Evolutionary conservation across 2,888 invertebrate species (phyloP).

Genomic region (Nebria brevicollis): DNA sequence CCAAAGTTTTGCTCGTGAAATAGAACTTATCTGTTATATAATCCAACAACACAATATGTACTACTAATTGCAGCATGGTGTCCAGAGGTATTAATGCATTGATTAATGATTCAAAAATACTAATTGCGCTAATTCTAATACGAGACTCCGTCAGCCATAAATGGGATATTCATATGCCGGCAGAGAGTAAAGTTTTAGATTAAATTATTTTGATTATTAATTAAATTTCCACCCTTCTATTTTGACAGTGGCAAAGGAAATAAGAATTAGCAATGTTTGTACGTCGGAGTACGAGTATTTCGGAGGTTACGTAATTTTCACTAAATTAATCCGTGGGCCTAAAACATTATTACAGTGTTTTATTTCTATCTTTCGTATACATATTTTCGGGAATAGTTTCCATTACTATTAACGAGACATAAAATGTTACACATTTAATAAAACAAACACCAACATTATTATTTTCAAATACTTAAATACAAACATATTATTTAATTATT

Average conservation of each 20-base stretch:
- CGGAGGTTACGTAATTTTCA: constrained; percentile 15
- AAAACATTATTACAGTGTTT: background rate
- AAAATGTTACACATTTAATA: too few species aligned
- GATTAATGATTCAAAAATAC: background rate
- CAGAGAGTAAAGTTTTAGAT: constrained; percentile 18
- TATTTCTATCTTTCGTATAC: too few species aligned
- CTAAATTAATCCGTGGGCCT: background rate
- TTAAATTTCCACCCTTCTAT: constrained; percentile 20
- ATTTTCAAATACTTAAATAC: too few species aligned
- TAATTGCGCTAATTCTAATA: constrained; percentile 2
- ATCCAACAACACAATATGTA: too few species aligned
- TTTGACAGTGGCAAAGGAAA: constrained; percentile 17
- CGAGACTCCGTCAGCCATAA: constrained; percentile 14
- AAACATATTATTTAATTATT: too few species aligned
- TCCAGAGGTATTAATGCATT: background rate
- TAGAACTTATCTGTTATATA: too few species aligned
- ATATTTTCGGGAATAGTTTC: too few species aligned
- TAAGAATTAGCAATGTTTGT: constrained; percentile 7
- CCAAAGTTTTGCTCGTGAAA: too few species aligned
- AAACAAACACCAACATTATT: too few species aligned
- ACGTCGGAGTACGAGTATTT: background rate
- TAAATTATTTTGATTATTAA: constrained; percentile 35
- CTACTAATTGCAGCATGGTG: too few species aligned
- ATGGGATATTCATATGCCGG: constrained; percentile 33
- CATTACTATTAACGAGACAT: too few species aligned